A percentile compares a stretch with the other conserved stretches of the same genome.
Evolutionary conservation across 2,888 invertebrate species (phyloP).

Genomic region (Cryptocheilus praepositus): DNA sequence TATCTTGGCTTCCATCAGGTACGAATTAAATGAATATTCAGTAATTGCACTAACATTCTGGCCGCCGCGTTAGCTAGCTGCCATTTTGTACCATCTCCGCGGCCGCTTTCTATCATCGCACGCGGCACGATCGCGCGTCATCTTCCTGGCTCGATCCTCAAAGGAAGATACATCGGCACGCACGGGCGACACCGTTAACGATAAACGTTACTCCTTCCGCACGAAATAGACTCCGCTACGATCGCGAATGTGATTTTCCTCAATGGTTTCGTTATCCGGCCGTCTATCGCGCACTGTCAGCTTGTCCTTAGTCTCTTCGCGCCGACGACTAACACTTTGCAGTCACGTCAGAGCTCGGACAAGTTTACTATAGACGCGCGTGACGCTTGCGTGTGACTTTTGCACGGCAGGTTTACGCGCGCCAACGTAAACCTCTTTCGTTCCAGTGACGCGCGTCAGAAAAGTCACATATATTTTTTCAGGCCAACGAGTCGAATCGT

Average conservation of each 20-base stretch:
- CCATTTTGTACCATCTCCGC: too few relatives aligned
- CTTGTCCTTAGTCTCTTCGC: conserved; percentile 49
- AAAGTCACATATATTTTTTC: conserved; percentile 35
- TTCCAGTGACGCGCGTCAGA: conserved; percentile 22
- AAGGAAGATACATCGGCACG: too few relatives aligned
- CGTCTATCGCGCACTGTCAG: conserved; percentile 24
- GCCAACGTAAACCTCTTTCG: conserved; percentile 36
- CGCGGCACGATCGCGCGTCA: too few relatives aligned
- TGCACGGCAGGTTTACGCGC: conserved; percentile 33
- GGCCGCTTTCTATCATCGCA: too few relatives aligned
- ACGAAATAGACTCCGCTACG: too few relatives aligned
- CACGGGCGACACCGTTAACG: too few relatives aligned
- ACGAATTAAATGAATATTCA: conserved; percentile 43
- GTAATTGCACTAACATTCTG: too few relatives aligned
- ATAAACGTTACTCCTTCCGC: too few relatives aligned
- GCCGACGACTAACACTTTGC: conserved; percentile 60
- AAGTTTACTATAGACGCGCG: conserved; percentile 53
- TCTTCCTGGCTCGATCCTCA: too few relatives aligned
- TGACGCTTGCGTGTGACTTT: conserved; percentile 60
- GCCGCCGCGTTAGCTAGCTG: too few relatives aligned
- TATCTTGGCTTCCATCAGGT: conserved; percentile 99
- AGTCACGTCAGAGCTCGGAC: conserved; percentile 65
- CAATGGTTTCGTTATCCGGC: too few relatives aligned
- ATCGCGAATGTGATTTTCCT: too few relatives aligned
- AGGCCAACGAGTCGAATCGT: conserved; percentile 13